Conservation (phyloP, 2,797 vertebrate genomes). For the Enteromius thamalakanensis region DNA sequence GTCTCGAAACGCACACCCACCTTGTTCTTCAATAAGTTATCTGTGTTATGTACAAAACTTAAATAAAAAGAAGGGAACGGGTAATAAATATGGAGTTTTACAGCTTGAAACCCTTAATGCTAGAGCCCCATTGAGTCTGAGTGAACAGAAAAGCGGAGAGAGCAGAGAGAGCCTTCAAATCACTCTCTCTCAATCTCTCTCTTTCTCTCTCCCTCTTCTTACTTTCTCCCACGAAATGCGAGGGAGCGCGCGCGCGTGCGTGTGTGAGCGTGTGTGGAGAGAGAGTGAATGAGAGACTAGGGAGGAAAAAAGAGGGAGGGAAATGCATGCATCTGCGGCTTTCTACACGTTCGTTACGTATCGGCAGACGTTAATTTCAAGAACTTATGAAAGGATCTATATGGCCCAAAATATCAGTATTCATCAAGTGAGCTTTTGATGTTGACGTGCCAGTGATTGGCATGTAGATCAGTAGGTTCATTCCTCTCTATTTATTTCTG, state of each 20-base stretch:
- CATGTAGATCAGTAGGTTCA: constrained; percentile 2
- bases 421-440: constrained; percentile 6
- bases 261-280: constrained; percentile 56
- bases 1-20: constrained; percentile 64
- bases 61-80: constrained; percentile 66
- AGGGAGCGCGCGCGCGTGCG: constrained; percentile 62
- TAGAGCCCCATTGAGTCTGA: constrained; percentile 79
- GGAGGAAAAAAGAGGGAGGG: constrained; percentile 53
- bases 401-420: constrained; percentile 14
- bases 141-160: constrained; percentile 76
- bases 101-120: constrained; percentile 71
- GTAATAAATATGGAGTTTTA: constrained; percentile 74
- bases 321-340: constrained; percentile 32
- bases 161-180: constrained; percentile 76
- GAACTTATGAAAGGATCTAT: neutral
- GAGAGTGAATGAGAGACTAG: constrained; percentile 52
- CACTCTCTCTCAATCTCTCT: constrained; percentile 71
- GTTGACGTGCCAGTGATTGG: constrained; percentile 1
- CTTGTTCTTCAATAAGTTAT: constrained; percentile 65
- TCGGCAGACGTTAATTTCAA: neutral
- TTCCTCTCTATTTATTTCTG: constrained; percentile 48
- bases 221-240: constrained; percentile 76
- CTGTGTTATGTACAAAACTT: constrained; percentile 68
- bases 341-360: neutral
- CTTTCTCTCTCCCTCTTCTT: constrained; percentile 71